These are phyloP conservation scores for Chrysochloris asiatica DNA, from an alignment of 2,113 vertebrate species.

Conservation along the genomic window DNA sequence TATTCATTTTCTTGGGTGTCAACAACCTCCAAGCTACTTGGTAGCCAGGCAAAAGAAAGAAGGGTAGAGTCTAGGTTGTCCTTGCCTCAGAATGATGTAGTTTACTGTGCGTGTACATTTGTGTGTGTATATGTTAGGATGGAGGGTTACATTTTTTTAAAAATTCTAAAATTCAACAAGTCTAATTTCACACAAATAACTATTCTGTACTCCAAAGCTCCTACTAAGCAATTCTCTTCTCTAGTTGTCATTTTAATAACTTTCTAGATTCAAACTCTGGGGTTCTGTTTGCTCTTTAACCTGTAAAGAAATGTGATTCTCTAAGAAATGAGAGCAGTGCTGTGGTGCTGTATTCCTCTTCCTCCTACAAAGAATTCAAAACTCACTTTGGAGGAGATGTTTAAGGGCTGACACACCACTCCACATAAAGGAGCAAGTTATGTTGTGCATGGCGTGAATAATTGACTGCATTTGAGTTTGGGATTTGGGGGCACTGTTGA, in stretches of 20 bases:
- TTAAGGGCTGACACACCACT: constrained; percentile 82
- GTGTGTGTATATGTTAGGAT: not conserved
- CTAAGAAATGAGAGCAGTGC: constrained; percentile 72
- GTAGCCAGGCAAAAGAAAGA: not conserved
- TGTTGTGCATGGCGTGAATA: constrained; percentile 85
- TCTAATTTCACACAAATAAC: constrained; percentile 58
- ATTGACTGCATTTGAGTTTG: constrained; percentile 83
- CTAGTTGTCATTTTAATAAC: constrained; percentile 78
- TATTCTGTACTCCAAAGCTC: constrained; percentile 27
- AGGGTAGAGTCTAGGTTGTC: not conserved
- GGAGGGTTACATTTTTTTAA: not conserved
- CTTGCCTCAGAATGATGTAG: not conserved
- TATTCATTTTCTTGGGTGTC: not conserved
- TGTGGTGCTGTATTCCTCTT: constrained; percentile 58
- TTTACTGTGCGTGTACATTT: not conserved
- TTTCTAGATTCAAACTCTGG: constrained; percentile 76
- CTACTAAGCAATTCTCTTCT: constrained; percentile 56
- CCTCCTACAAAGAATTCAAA: constrained; percentile 72
- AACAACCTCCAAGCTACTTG: not conserved
- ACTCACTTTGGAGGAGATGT: constrained; percentile 78
- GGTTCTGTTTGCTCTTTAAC: constrained; percentile 75
- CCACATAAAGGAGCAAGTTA: constrained; percentile 84
- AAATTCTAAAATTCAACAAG: constrained; percentile 30
- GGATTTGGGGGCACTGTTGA: constrained; percentile 83
- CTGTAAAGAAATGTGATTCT: constrained; percentile 77